These are phyloP conservation scores for Epizoanthus ramosus DNA, from an alignment of 92 coral and sea anemone genomes.

Conservation along the genomic window DNA sequence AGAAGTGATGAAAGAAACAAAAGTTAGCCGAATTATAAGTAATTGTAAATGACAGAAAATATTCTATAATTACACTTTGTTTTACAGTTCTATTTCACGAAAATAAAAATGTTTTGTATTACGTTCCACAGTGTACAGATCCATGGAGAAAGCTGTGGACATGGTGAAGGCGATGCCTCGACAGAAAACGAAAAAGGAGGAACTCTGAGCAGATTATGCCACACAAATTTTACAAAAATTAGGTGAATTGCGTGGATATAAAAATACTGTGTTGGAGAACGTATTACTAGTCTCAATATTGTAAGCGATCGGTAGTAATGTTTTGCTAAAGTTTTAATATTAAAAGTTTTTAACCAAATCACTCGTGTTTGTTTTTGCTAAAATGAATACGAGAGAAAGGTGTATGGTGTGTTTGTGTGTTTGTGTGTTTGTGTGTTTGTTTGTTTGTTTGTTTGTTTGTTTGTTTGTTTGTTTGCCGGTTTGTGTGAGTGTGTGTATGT, in stretches of 20 bases:
- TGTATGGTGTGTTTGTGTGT: not conserved
- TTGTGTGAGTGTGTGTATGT: too few relatives aligned
- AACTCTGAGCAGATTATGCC: slow-evolving; percentile 54
- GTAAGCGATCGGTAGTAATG: not conserved
- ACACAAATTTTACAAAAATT: not conserved
- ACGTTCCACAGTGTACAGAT: slow-evolving; percentile 65
- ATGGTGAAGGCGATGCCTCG: slow-evolving; percentile 70
- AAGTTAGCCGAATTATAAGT: too few relatives aligned
- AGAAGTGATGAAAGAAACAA: too few relatives aligned
- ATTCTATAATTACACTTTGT: too few relatives aligned
- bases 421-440: too few relatives aligned
- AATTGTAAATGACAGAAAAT: too few relatives aligned
- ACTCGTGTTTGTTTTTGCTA: too few relatives aligned
- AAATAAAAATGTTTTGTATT: not conserved
- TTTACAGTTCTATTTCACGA: too few relatives aligned
- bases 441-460: too few relatives aligned
- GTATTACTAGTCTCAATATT: too few relatives aligned
- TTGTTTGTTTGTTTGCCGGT: too few relatives aligned
- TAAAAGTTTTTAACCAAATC: not conserved
- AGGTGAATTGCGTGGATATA: not conserved
- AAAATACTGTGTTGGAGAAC: too few relatives aligned
- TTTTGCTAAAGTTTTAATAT: slow-evolving; percentile 13
- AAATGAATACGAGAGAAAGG: not conserved
- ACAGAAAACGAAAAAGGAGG: slow-evolving; percentile 66
- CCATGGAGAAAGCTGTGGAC: slow-evolving; percentile 89